A percentile compares a stretch with the other conserved stretches of the same genome.
phyloP scores from a whole-genome alignment of 2,888 invertebrate species.

The Drosophila basisetae region DNA sequence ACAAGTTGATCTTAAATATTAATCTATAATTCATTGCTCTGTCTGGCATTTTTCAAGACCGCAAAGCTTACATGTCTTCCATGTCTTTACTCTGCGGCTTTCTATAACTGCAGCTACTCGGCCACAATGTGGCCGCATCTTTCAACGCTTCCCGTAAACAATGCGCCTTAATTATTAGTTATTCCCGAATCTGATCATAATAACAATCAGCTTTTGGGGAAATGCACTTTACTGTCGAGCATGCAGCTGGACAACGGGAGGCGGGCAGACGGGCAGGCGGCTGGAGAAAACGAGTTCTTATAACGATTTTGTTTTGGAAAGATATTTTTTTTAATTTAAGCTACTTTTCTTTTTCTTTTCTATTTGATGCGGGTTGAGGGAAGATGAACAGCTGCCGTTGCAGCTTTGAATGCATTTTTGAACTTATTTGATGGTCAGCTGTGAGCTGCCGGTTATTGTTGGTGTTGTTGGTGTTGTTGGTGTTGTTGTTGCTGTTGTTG shows the following conservation, averaged over 20 bases:
- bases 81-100: conserved; percentile 27
- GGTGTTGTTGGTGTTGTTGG: conserved; percentile 4
- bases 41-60: background rate
- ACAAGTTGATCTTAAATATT: conserved; percentile 4
- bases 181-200: conserved; percentile 65
- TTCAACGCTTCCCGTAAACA: conserved; percentile 56
- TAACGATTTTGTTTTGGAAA: conserved; percentile 27
- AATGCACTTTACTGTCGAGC: conserved; percentile 53
- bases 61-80: conserved; percentile 4
- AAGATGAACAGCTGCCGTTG: conserved; percentile 26
- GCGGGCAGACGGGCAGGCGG: background rate
- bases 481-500: background rate
- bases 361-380: background rate
- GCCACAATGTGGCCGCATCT: conserved; percentile 27
- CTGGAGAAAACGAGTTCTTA: conserved; percentile 40
- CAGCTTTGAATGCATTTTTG: conserved; percentile 46
- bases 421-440: conserved; percentile 54
- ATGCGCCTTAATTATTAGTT: conserved; percentile 75
- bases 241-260: conserved; percentile 15
- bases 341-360: conserved; percentile 54
- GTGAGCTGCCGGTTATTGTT: conserved; percentile 23
- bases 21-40: conserved; percentile 16
- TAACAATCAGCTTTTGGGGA: conserved; percentile 55
- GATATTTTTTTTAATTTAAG: conserved; percentile 59
- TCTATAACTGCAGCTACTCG: conserved; percentile 35